Evolutionary conservation across 2,113 vertebrate species (phyloP).

Genomic region (Grallaria varia): DNA sequence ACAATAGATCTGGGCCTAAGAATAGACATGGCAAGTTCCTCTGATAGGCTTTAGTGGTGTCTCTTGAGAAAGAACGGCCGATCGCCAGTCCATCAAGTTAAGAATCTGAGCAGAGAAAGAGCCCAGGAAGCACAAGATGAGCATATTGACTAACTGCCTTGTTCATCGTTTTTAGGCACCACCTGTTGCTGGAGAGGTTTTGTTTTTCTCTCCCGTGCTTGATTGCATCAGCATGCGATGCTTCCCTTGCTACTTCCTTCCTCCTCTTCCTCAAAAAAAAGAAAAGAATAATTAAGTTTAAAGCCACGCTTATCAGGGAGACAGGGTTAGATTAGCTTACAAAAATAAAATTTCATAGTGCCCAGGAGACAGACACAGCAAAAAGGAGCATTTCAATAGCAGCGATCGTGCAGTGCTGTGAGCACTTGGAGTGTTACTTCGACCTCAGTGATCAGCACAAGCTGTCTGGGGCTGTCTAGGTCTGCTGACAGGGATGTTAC

Average conservation of each 20-base stretch:
- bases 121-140: background rate
- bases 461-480: background rate
- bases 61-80: background rate
- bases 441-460: background rate
- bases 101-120: slow-evolving; percentile 21
- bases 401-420: background rate
- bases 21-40: background rate
- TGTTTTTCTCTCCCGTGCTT: background rate
- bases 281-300: background rate
- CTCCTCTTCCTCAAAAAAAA: background rate
- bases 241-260: background rate
- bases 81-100: background rate
- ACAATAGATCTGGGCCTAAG: background rate
- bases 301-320: background rate
- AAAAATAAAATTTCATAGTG: background rate
- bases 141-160: background rate
- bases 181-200: background rate
- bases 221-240: rapidly evolving
- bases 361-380: rapidly evolving
- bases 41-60: background rate
- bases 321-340: background rate
- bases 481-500: background rate
- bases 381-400: background rate
- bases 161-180: background rate
- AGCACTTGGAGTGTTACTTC: background rate